Conservation (phyloP, 2,113 vertebrate species). For the Equus przewalskii region DNA sequence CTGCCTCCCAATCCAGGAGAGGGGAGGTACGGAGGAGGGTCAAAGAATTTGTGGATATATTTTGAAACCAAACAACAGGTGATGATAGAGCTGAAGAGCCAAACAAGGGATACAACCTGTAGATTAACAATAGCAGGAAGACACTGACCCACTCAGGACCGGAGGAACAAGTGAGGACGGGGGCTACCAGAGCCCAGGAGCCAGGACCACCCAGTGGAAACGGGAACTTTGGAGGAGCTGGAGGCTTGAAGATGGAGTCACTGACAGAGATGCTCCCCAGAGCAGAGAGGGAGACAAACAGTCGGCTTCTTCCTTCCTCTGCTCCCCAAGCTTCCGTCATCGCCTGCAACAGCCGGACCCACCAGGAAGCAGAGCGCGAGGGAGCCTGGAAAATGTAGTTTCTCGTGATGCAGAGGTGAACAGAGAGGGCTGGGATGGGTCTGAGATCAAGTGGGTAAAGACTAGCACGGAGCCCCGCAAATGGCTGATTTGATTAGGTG, state of each 20-base stretch:
- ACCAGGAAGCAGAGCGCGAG: not conserved
- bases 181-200: not conserved
- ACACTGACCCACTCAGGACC: not conserved
- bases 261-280: not conserved
- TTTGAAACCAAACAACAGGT: not conserved
- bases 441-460: not conserved
- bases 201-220: not conserved
- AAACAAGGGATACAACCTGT: not conserved
- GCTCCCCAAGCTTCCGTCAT: rapidly evolving
- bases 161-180: not conserved
- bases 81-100: not conserved
- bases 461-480: not conserved
- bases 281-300: not conserved
- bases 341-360: not conserved
- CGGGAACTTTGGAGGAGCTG: not conserved
- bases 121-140: not conserved
- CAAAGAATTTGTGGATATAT: not conserved
- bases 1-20: not conserved
- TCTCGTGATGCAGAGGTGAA: not conserved
- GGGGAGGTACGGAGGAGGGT: not conserved
- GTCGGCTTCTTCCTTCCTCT: not conserved
- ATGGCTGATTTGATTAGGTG: not conserved
- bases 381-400: not conserved
- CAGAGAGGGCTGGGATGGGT: not conserved
- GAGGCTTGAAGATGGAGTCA: not conserved